These are phyloP conservation scores for Chiloscyllium punctatum DNA, from an alignment of 2,797 vertebrate genomes.

Conservation along the genomic window DNA sequence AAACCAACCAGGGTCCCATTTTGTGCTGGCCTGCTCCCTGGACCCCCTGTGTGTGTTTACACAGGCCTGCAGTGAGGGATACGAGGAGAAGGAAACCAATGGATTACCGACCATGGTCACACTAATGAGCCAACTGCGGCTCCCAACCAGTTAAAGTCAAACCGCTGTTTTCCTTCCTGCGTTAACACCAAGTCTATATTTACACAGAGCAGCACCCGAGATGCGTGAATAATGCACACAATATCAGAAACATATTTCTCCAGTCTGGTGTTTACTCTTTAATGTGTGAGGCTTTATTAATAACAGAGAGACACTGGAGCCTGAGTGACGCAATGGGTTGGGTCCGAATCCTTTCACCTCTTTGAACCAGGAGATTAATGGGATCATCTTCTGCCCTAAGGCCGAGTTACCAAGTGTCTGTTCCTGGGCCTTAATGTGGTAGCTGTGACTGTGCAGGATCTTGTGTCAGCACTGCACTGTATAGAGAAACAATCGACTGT, in stretches of 20 bases:
- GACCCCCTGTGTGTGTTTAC: not conserved
- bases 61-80: not conserved
- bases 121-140: not conserved
- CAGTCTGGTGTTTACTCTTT: not conserved
- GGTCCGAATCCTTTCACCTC: not conserved
- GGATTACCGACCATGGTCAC: not conserved
- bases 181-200: constrained; percentile 6
- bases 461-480: not conserved
- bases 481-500: not conserved
- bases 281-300: not conserved
- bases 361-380: not conserved
- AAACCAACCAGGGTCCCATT: not conserved
- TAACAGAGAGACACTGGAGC: not conserved
- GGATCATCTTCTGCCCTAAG: not conserved
- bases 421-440: not conserved
- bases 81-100: not conserved
- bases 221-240: not conserved
- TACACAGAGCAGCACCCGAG: not conserved
- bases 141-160: not conserved
- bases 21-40: not conserved
- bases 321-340: not conserved
- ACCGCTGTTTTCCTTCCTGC: not conserved
- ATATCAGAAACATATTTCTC: constrained; percentile 1
- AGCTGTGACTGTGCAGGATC: not conserved
- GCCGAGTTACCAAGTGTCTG: not conserved